Evolutionary conservation across 2,888 invertebrate species (phyloP).

Genomic region (Orthosia cruda): DNA sequence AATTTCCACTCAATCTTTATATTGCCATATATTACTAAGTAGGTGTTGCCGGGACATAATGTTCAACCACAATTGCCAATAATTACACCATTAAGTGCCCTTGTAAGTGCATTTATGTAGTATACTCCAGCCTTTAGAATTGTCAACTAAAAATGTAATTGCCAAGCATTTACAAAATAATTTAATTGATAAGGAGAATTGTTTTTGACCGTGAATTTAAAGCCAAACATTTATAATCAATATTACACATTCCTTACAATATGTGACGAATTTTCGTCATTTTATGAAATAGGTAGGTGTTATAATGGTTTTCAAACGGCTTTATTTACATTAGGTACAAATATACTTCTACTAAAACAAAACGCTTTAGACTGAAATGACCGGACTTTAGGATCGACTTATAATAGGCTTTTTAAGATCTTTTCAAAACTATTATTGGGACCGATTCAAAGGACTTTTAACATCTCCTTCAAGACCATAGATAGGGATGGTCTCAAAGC

Average conservation of each 20-base stretch:
- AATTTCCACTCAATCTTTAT: no score
- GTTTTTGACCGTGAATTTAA: background rate
- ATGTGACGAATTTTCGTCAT: background rate
- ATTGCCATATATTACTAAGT: no score
- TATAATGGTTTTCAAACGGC: no score
- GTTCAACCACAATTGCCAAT: no score
- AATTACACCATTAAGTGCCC: no score
- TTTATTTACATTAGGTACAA: no score
- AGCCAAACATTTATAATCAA: slow-evolving; percentile 9
- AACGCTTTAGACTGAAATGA: background rate
- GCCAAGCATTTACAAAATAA: slow-evolving; percentile 11
- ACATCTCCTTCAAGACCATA: no score
- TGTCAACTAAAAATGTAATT: slow-evolving; percentile 14
- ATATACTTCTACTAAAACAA: background rate
- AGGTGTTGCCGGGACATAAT: no score
- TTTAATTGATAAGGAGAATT: slow-evolving; percentile 11
- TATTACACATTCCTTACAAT: slow-evolving; percentile 21
- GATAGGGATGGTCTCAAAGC: background rate
- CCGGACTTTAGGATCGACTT: background rate
- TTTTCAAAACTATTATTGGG: no score
- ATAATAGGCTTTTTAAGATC: no score
- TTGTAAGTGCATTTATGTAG: background rate
- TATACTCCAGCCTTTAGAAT: background rate
- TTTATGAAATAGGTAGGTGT: no score
- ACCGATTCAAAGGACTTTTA: no score